Percentiles rank a stretch among this genome's conserved stretches.
Conservation (phyloP, 2,113 vertebrate species). For the Eonycteris spelaea region DNA sequence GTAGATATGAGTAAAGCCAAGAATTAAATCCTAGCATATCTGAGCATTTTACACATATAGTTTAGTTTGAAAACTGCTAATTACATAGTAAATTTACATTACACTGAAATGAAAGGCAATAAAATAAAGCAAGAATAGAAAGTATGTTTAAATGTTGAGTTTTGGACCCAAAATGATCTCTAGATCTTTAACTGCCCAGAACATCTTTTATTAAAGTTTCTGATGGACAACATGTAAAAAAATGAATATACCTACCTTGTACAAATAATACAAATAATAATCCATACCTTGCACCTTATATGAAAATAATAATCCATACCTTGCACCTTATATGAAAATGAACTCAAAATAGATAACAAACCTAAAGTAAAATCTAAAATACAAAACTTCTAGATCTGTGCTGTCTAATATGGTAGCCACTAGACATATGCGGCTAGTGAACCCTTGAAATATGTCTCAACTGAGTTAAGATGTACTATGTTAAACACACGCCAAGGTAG, state of each 20-base stretch:
- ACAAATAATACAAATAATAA: background rate
- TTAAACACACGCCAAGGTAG: background rate
- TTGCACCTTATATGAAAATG: background rate
- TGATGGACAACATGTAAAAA: background rate
- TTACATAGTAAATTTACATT: conserved; percentile 30
- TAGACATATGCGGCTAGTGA: background rate
- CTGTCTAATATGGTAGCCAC: background rate
- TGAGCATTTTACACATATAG: background rate
- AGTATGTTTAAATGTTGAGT: background rate
- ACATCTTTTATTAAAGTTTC: conserved; percentile 5
- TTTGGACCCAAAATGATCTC: background rate
- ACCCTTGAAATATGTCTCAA: background rate
- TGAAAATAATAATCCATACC: background rate
- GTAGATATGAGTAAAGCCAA: conserved; percentile 12
- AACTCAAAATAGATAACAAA: conserved; percentile 1
- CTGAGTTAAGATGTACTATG: background rate
- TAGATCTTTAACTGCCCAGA: background rate
- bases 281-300: background rate
- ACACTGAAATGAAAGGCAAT: background rate
- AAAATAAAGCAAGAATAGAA: background rate
- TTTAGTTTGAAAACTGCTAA: conserved; percentile 14
- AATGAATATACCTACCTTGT: background rate
- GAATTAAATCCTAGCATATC: conserved; percentile 13
- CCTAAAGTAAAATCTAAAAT: background rate
- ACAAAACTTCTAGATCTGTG: background rate